Percentiles rank a stretch among this genome's conserved stretches.
Conservation (phyloP, 2,113 vertebrate genomes). For the Serinus canaria region DNA sequence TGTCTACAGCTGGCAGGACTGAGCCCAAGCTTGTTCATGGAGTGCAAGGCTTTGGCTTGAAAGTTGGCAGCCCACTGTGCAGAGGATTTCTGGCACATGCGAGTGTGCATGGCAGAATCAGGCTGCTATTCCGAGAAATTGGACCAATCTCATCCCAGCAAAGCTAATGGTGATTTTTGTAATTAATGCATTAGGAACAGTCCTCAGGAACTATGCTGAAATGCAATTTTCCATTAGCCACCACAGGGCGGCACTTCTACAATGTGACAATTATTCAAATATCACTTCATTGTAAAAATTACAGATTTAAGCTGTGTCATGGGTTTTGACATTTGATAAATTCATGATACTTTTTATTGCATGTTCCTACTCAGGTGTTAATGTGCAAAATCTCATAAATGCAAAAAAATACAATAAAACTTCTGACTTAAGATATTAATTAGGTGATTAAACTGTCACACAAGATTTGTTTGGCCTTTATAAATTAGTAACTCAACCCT, state of each 20-base stretch:
- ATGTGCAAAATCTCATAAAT: constrained; percentile 34
- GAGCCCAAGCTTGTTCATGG: background rate
- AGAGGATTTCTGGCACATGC: background rate
- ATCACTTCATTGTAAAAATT: constrained; percentile 28
- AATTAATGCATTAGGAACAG: constrained; percentile 1
- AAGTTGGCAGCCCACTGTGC: background rate
- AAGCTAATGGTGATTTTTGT: background rate
- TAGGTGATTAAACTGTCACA: constrained; percentile 40
- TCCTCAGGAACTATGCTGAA: background rate
- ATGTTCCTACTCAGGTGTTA: background rate
- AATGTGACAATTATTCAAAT: constrained; percentile 22
- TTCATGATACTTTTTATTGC: constrained; percentile 13
- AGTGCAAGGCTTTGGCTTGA: background rate
- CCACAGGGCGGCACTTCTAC: background rate
- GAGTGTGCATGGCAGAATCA: background rate
- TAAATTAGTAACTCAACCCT: constrained; percentile 37
- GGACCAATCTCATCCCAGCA: background rate
- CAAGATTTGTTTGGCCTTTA: constrained; percentile 29
- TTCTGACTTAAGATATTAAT: constrained; percentile 50
- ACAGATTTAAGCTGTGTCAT: constrained; percentile 16
- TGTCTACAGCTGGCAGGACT: background rate
- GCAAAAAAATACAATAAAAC: constrained; percentile 34
- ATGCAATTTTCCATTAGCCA: background rate
- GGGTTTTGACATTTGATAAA: constrained; percentile 49
- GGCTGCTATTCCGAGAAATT: background rate